Evolutionary conservation across 2,797 vertebrate genomes (phyloP).

Genomic region (Sternotherus odoratus): DNA sequence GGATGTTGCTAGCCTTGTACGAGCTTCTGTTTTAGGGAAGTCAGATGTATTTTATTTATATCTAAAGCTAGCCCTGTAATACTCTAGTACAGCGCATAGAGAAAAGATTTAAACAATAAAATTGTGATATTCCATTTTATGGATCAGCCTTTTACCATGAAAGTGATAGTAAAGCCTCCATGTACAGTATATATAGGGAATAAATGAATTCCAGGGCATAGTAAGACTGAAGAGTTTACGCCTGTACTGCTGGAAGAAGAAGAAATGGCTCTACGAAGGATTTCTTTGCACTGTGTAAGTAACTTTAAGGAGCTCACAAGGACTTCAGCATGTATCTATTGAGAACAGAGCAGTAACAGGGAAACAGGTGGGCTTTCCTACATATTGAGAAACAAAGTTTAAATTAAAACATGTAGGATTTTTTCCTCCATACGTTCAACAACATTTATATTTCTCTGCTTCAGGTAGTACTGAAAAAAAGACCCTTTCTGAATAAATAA

Average conservation of each 20-base stretch:
- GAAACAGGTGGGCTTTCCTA: slow-evolving; percentile 3
- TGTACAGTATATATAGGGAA: not conserved
- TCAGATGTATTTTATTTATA: not conserved
- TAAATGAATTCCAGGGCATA: not conserved
- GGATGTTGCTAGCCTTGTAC: not conserved
- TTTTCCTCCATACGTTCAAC: not conserved
- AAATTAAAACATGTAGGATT: slow-evolving; percentile 12
- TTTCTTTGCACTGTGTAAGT: not conserved
- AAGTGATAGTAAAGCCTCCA: not conserved
- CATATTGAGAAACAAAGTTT: not conserved
- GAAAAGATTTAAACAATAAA: not conserved
- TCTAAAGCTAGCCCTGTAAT: not conserved
- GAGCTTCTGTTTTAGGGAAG: not conserved
- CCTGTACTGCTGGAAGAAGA: accelerated
- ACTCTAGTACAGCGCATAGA: not conserved
- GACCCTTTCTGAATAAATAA: not conserved
- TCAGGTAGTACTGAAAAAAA: slow-evolving; percentile 28
- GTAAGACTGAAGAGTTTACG: not conserved
- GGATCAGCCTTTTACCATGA: not conserved
- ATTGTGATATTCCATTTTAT: not conserved
- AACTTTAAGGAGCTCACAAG: slow-evolving; percentile 8
- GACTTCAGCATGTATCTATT: not conserved
- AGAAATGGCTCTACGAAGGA: not conserved
- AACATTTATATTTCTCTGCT: slow-evolving; percentile 30
- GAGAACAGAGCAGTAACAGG: not conserved